Conservation (phyloP, 2,797 vertebrate genomes). For the Sarcoramphus papa region DNA sequence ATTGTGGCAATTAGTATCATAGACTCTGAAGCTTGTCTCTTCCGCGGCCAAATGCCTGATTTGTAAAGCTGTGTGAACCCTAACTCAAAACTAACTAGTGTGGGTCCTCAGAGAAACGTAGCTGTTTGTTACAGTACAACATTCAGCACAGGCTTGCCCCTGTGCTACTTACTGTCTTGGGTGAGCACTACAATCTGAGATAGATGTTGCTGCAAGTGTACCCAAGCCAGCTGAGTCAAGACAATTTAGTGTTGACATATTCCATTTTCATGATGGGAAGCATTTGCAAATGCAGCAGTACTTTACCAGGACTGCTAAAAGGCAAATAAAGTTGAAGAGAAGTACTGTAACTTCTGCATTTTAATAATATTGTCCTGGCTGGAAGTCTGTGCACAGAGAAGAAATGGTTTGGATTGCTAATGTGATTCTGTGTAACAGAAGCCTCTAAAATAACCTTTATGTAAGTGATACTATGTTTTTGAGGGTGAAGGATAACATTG, state of each 20-base stretch:
- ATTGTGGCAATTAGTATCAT: background rate
- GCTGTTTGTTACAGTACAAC: background rate
- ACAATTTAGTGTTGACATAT: background rate
- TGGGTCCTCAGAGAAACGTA: background rate
- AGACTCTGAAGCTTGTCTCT: background rate
- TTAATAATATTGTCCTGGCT: conserved; percentile 2
- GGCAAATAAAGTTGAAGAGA: conserved; percentile 10
- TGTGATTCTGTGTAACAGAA: background rate
- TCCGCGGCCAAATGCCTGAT: background rate
- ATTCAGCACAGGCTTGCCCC: background rate
- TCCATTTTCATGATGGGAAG: background rate
- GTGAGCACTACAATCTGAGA: background rate
- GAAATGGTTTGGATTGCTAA: conserved; percentile 42
- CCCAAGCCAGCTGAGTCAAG: background rate
- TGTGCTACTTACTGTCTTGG: background rate
- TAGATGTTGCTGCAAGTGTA: background rate
- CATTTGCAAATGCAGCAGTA: background rate
- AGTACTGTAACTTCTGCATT: conserved; percentile 11
- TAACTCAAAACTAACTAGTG: background rate
- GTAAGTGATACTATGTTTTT: conserved; percentile 12
- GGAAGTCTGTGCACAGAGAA: background rate
- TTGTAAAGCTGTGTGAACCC: background rate
- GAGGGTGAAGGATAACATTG: conserved; percentile 13
- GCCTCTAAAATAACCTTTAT: conserved; percentile 25
- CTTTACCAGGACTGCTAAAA: background rate